phyloP scores from a whole-genome alignment of 2,888 invertebrate genomes.

The Caenorhabditis becei region DNA sequence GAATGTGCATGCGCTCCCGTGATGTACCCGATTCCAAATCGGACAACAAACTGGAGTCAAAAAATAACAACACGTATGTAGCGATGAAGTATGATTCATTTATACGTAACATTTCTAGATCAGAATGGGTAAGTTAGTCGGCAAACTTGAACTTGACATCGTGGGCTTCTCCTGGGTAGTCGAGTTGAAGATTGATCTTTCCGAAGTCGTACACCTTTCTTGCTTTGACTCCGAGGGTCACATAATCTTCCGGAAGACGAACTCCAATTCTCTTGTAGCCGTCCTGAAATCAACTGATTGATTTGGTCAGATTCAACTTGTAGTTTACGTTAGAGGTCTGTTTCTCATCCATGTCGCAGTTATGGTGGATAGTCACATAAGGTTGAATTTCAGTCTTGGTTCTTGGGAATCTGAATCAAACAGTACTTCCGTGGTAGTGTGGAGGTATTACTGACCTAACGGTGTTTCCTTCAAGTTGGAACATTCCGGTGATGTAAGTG shows the following conservation, averaged over 20 bases:
- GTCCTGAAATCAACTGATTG: conserved; percentile 30
- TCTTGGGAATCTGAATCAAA: conserved; percentile 53
- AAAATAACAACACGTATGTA: conserved; percentile 29
- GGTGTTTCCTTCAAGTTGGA: conserved; percentile 68
- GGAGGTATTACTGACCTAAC: conserved; percentile 32
- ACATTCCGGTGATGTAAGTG: conserved; percentile 66
- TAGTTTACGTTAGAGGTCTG: conserved; percentile 59
- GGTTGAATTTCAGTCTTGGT: conserved; percentile 68
- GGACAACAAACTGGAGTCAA: conserved; percentile 34
- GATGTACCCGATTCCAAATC: conserved; percentile 22
- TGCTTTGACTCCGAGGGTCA: conserved; percentile 64
- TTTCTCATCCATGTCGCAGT: conserved; percentile 62
- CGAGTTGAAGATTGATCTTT: conserved; percentile 65
- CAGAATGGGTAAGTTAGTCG: conserved; percentile 27
- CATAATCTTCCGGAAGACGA: conserved; percentile 66
- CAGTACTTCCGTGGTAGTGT: not conserved
- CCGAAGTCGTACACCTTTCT: conserved; percentile 68
- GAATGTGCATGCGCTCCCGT: conserved; percentile 29
- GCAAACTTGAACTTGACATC: conserved; percentile 62
- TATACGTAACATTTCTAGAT: conserved; percentile 2
- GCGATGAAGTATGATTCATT: conserved; percentile 2
- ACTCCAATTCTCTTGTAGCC: conserved; percentile 67
- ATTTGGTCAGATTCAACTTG: not conserved
- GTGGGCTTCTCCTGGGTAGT: conserved; percentile 62
- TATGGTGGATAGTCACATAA: conserved; percentile 67